These are phyloP conservation scores for Dunckerocampus dactyliophorus DNA, from an alignment of 2,113 vertebrate species.

Conservation along the genomic window DNA sequence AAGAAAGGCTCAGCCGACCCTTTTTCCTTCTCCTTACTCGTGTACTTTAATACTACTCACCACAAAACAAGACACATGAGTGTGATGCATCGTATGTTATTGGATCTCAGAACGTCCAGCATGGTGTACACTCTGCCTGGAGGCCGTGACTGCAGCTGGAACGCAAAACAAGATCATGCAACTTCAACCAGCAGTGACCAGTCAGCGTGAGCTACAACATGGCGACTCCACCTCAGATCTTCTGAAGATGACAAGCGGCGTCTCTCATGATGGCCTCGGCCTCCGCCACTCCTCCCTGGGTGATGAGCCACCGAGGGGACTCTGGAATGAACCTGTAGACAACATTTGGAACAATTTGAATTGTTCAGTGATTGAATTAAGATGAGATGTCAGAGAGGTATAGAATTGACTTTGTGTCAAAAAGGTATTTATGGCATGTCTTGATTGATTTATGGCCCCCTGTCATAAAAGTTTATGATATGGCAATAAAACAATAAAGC, in stretches of 20 bases:
- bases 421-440: too few species aligned
- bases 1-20: neutral
- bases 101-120: constrained; percentile 80
- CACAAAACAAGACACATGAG: constrained; percentile 86
- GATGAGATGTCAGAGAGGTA: too few species aligned
- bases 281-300: constrained; percentile 80
- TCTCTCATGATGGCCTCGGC: constrained; percentile 81
- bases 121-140: constrained; percentile 69
- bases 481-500: too few species aligned
- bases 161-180: neutral
- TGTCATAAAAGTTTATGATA: too few species aligned
- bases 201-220: too few species aligned
- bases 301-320: constrained; percentile 88
- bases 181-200: neutral
- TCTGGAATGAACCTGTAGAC: constrained; percentile 84
- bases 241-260: constrained; percentile 81
- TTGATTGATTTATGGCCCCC: too few species aligned
- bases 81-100: constrained; percentile 81
- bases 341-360: too few species aligned
- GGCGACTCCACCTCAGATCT: constrained; percentile 68
- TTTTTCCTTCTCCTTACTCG: neutral
- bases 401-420: too few species aligned
- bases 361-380: neutral
- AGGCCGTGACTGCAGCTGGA: constrained; percentile 21
- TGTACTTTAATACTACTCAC: constrained; percentile 63